Percentiles rank a stretch among this genome's conserved stretches.
phyloP scores from a whole-genome alignment of 1,140 invertebrate species.

The Harlomillsia oculata region DNA sequence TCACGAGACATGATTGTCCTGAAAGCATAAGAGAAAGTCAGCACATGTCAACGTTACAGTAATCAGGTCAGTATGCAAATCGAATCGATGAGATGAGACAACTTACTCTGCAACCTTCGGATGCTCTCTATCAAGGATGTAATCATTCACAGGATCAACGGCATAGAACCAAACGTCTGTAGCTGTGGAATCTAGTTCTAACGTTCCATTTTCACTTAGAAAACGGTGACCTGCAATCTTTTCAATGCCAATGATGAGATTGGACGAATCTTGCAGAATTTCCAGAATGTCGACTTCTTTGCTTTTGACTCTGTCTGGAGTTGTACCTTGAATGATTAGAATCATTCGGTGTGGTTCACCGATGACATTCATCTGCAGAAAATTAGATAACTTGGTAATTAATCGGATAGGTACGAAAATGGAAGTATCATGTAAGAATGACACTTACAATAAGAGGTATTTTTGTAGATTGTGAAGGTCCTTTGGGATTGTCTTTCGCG shows the following conservation, averaged over 20 bases:
- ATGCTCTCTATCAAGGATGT: slow-evolving; percentile 61
- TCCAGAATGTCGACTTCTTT: slow-evolving; percentile 54
- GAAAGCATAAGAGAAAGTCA: neutral
- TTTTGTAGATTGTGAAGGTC: slow-evolving; percentile 43
- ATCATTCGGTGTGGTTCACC: slow-evolving; percentile 61
- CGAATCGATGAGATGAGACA: no score
- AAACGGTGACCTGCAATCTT: slow-evolving; percentile 59
- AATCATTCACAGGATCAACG: slow-evolving; percentile 65
- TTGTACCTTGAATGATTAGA: slow-evolving; percentile 60
- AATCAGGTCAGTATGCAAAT: no score
- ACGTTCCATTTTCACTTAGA: slow-evolving; percentile 58
- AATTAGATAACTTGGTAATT: no score
- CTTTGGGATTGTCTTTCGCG: slow-evolving; percentile 63
- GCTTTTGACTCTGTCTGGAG: slow-evolving; percentile 58
- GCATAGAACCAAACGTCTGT: slow-evolving; percentile 80
- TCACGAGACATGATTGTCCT: slow-evolving; percentile 33
- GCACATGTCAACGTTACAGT: no score
- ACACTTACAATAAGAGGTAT: slow-evolving; percentile 54
- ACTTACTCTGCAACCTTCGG: slow-evolving; percentile 56
- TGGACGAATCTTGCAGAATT: slow-evolving; percentile 62
- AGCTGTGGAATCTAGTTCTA: slow-evolving; percentile 60
- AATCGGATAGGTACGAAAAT: no score
- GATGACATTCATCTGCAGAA: slow-evolving; percentile 52
- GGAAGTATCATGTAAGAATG: slow-evolving; percentile 12
- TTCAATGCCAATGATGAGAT: slow-evolving; percentile 65